Conservation (phyloP, 2,888 invertebrate genomes). For the Formica aserva region DNA sequence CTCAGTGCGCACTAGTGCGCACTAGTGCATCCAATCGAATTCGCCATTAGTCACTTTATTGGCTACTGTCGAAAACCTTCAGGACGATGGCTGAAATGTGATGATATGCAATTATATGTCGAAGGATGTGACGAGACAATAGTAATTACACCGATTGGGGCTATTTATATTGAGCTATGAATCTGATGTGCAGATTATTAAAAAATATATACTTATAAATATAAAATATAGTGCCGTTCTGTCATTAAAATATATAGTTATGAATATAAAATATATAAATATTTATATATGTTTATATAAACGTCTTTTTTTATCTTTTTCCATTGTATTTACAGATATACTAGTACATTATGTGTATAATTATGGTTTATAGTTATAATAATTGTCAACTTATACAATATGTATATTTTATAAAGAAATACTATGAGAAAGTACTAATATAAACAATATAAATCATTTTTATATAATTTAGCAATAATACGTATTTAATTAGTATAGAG, state of each 20-base stretch:
- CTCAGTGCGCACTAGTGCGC: too few species aligned
- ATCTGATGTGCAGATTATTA: too few species aligned
- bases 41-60: neutral
- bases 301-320: too few species aligned
- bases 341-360: too few species aligned
- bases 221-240: too few species aligned
- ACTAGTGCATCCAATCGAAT: too few species aligned
- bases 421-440: neutral
- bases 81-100: slow-evolving; percentile 15
- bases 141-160: slow-evolving; percentile 14
- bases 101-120: slow-evolving; percentile 11
- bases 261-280: too few species aligned
- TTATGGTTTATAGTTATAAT: too few species aligned
- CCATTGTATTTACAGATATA: too few species aligned
- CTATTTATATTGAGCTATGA: neutral
- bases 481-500: neutral
- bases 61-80: slow-evolving; percentile 16
- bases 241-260: too few species aligned
- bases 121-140: neutral
- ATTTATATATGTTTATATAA: too few species aligned
- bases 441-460: neutral
- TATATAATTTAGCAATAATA: neutral
- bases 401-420: neutral
- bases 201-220: too few species aligned
- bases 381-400: neutral